Percentiles rank a stretch among this genome's conserved stretches.
Evolutionary conservation across 1,140 invertebrate genomes (phyloP).

Genomic region (Berghia stephanieae): DNA sequence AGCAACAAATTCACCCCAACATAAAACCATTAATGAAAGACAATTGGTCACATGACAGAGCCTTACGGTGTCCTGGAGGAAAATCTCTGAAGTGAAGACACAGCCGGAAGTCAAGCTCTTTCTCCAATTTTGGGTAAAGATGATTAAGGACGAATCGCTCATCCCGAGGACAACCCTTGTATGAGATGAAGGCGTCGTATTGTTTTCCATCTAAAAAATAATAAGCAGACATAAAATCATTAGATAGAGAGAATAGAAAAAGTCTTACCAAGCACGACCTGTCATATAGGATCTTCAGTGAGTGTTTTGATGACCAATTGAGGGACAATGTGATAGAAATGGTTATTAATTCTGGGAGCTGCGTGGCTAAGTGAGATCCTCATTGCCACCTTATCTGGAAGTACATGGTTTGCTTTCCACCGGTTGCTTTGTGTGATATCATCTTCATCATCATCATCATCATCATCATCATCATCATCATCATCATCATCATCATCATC

Average conservation of each 20-base stretch:
- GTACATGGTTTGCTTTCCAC: too few species aligned
- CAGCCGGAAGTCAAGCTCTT: conserved; percentile 55
- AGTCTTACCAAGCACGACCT: too few species aligned
- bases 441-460: neutral
- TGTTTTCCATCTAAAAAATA: conserved; percentile 52
- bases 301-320: too few species aligned
- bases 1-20: too few species aligned
- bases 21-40: too few species aligned
- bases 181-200: conserved; percentile 61
- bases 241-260: too few species aligned
- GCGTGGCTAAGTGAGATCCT: too few species aligned
- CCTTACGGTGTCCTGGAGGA: conserved; percentile 56
- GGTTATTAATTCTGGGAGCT: too few species aligned
- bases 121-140: conserved; percentile 55
- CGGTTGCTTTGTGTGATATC: neutral
- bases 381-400: too few species aligned
- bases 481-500: conserved; percentile 21
- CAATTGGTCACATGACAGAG: neutral
- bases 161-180: conserved; percentile 51
- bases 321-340: too few species aligned
- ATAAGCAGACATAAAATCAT: too few species aligned
- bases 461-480: conserved; percentile 18
- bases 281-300: too few species aligned
- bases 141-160: conserved; percentile 57
- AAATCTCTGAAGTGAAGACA: conserved; percentile 62